These are phyloP conservation scores for Omphaloscelis lunosa DNA, from an alignment of 2,888 invertebrate genomes.

Conservation along the genomic window DNA sequence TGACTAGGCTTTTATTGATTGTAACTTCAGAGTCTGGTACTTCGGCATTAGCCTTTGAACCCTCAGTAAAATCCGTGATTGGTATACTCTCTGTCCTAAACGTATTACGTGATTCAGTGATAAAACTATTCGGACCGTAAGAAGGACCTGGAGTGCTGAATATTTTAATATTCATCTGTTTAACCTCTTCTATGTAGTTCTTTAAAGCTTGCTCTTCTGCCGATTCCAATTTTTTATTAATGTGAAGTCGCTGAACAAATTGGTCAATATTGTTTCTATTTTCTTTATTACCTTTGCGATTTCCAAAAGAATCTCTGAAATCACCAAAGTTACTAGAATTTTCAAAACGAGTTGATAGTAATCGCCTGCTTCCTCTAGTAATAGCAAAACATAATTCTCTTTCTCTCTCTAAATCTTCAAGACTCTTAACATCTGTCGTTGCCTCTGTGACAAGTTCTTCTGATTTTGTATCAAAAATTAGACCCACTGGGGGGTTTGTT, in stretches of 20 bases:
- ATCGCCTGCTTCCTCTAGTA: conserved; percentile 53
- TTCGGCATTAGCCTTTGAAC: neutral
- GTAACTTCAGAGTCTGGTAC: neutral
- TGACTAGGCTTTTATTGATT: conserved; percentile 33
- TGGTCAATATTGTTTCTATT: conserved; percentile 1
- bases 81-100: neutral
- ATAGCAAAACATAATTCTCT: neutral
- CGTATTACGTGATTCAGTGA: no score
- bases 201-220: neutral
- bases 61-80: rapidly evolving
- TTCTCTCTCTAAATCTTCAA: neutral
- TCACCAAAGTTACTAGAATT: neutral
- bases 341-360: conserved; percentile 54
- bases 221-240: neutral
- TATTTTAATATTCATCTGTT: conserved; percentile 28
- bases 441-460: neutral
- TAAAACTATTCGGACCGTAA: no score
- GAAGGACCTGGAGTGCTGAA: conserved; percentile 33
- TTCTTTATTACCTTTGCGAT: neutral
- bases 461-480: neutral
- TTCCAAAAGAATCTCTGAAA: neutral
- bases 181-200: conserved; percentile 33
- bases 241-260: conserved; percentile 23
- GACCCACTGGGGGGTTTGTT: neutral
- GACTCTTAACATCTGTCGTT: neutral